Conservation (phyloP, 2,888 invertebrate genomes). For the Drosophila neonasuta region DNA sequence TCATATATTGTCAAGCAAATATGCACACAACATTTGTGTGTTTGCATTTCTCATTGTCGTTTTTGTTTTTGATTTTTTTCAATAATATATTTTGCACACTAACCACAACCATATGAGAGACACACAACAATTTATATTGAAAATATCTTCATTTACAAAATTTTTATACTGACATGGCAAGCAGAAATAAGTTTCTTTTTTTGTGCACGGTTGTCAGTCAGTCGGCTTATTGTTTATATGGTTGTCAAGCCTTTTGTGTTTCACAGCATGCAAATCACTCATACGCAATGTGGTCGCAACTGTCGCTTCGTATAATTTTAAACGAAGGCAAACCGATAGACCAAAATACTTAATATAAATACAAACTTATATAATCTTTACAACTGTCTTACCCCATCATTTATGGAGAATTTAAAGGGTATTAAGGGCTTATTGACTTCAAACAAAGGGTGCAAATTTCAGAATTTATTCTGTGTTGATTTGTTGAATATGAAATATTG, state of each 20-base stretch:
- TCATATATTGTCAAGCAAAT: background rate
- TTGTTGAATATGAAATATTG: background rate
- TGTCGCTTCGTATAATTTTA: no score
- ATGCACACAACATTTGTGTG: constrained; percentile 2
- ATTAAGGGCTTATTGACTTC: background rate
- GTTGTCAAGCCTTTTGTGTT: background rate
- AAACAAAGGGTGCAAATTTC: background rate
- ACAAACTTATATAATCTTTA: background rate
- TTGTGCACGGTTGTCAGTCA: constrained; percentile 7
- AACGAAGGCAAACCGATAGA: background rate
- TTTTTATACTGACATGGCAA: no score
- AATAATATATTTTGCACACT: no score
- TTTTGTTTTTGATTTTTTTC: no score
- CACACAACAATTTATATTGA: constrained; percentile 6
- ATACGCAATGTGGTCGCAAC: constrained; percentile 55
- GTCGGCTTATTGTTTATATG: constrained; percentile 4
- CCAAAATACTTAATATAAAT: background rate
- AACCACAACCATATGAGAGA: no score
- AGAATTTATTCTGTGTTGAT: background rate
- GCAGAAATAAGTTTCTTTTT: background rate
- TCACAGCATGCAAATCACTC: constrained; percentile 52
- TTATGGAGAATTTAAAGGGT: background rate
- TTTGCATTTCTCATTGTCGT: background rate
- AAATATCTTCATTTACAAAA: constrained; percentile 41
- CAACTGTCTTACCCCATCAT: background rate